These are phyloP conservation scores for Forbesichthys agassizii DNA, from an alignment of 2,113 vertebrate species.

Conservation along the genomic window DNA sequence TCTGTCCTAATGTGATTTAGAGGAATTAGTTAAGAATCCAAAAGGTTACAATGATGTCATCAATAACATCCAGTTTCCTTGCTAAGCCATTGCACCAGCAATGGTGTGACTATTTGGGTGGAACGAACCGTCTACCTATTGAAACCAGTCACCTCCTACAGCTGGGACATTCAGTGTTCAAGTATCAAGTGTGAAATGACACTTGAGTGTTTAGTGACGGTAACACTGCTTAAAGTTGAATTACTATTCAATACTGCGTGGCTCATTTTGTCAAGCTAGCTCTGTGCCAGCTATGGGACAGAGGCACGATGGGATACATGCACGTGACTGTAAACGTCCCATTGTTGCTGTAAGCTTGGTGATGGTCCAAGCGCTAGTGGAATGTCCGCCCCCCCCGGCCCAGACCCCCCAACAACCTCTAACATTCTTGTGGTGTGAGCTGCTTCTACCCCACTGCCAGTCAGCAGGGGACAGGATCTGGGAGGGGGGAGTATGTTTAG, in stretches of 20 bases:
- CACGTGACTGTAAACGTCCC: conserved; percentile 64
- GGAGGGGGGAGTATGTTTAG: conserved; percentile 1
- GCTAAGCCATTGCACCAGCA: too few species aligned
- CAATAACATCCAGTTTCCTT: too few species aligned
- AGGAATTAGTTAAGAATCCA: too few species aligned
- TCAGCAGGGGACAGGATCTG: conserved; percentile 31
- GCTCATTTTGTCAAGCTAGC: background rate
- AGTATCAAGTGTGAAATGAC: background rate
- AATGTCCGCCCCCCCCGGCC: conserved; percentile 57
- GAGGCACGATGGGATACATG: conserved; percentile 1
- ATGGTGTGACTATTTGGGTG: too few species aligned
- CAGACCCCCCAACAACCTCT: conserved; percentile 8
- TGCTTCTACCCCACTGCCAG: conserved; percentile 33
- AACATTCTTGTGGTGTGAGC: conserved; percentile 60
- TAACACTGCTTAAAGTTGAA: background rate
- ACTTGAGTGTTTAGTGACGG: background rate
- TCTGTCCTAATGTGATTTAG: too few species aligned
- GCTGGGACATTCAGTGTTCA: background rate
- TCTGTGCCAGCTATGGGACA: background rate
- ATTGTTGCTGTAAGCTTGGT: conserved; percentile 55
- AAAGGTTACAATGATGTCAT: too few species aligned
- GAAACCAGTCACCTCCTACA: background rate
- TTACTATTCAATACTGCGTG: background rate
- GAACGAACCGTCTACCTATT: background rate
- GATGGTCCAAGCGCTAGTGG: conserved; percentile 56